Evolutionary conservation across 2,113 vertebrate genomes (phyloP).

Genomic region (Phylloscopus whistleri): DNA sequence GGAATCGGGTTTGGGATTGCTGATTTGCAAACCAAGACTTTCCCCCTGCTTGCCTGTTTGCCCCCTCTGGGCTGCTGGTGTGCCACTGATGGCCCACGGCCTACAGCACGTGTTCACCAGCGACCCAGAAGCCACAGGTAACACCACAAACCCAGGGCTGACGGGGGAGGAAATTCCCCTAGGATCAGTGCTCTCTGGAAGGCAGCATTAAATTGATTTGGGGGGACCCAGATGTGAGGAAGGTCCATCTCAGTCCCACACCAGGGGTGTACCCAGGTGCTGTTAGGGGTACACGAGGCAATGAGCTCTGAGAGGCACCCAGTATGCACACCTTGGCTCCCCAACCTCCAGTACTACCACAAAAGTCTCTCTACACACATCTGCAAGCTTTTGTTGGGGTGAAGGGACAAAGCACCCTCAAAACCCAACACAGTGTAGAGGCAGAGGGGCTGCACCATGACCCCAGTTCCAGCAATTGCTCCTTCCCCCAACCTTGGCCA

Average conservation of each 20-base stretch:
- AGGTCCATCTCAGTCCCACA: not conserved
- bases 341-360: not conserved
- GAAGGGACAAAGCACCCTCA: not conserved
- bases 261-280: not conserved
- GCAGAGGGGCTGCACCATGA: not conserved
- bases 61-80: fast-evolving
- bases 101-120: fast-evolving
- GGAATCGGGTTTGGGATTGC: not conserved
- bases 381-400: not conserved
- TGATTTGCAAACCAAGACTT: constrained; percentile 1
- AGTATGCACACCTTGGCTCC: fast-evolving
- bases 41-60: fast-evolving
- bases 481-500: not conserved
- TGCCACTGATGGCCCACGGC: fast-evolving
- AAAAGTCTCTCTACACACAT: not conserved
- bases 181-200: not conserved
- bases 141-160: not conserved
- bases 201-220: not conserved
- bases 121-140: fast-evolving
- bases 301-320: not conserved
- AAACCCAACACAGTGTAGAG: not conserved
- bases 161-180: fast-evolving
- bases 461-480: not conserved
- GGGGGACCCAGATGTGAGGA: not conserved
- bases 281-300: fast-evolving